These are phyloP conservation scores for Hapalemur alaotrensis DNA, from an alignment of 2,797 vertebrate species.

Conservation along the genomic window DNA sequence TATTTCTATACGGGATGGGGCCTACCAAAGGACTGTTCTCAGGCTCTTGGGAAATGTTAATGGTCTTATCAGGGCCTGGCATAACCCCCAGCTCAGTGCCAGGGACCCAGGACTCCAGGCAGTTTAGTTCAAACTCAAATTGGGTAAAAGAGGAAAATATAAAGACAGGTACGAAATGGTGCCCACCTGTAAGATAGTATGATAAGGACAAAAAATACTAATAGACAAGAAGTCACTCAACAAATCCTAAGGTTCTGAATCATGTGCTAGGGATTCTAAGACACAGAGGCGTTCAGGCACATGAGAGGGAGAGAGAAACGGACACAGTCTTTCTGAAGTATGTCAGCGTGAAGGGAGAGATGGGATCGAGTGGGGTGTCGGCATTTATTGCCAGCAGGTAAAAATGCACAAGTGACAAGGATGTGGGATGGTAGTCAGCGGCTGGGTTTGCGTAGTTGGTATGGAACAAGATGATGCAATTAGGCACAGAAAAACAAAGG, in stretches of 20 bases:
- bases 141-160: background rate
- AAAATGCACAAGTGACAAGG: background rate
- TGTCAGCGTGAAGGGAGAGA: background rate
- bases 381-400: background rate
- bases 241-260: background rate
- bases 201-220: background rate
- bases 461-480: background rate
- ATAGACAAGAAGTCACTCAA: background rate
- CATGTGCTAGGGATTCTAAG: background rate
- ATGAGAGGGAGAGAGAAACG: background rate
- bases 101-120: background rate
- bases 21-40: background rate
- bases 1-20: background rate
- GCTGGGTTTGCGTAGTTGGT: background rate
- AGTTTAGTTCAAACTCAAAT: background rate
- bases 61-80: background rate
- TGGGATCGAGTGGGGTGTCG: background rate
- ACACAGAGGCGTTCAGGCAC: background rate
- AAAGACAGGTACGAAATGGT: background rate
- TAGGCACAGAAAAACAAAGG: background rate
- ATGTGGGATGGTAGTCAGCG: fast-evolving
- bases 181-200: background rate
- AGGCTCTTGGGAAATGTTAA: background rate
- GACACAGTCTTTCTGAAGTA: no score
- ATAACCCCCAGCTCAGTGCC: no score